phyloP scores from a whole-genome alignment of 2,797 vertebrate species.

The Mormyrops boulengeri region DNA sequence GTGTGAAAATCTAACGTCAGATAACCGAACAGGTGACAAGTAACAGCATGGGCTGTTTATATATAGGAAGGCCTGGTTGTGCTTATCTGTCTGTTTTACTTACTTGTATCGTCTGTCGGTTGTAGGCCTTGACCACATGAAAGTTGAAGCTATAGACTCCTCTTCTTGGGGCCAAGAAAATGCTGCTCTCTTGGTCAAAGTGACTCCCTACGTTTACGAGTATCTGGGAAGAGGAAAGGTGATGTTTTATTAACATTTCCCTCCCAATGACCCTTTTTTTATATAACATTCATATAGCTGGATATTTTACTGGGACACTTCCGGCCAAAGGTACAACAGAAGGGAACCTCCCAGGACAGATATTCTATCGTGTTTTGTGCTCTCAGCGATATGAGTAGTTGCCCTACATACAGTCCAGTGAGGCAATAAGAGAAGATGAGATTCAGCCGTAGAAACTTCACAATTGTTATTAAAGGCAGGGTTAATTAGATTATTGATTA shows the following conservation, averaged over 20 bases:
- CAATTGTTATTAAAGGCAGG: neutral
- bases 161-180: conserved; percentile 66
- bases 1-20: neutral
- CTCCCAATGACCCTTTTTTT: neutral
- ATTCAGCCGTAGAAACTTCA: neutral
- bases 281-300: neutral
- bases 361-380: neutral
- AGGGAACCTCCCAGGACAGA: neutral
- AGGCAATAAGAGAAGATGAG: neutral
- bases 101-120: conserved; percentile 75
- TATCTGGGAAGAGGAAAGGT: conserved; percentile 48
- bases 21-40: neutral
- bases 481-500: too few relatives aligned
- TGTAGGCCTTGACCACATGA: conserved; percentile 74
- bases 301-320: neutral
- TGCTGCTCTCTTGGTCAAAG: conserved; percentile 69
- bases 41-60: neutral
- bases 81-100: neutral
- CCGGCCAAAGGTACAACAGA: neutral
- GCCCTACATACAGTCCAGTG: neutral
- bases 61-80: neutral
- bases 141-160: conserved; percentile 76
- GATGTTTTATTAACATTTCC: neutral
- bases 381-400: neutral
- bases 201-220: conserved; percentile 69